A percentile compares a stretch with the other conserved stretches of the same genome.
These are phyloP conservation scores for Synodontis membranacea DNA, from an alignment of 2,113 vertebrate genomes.

Conservation along the genomic window DNA sequence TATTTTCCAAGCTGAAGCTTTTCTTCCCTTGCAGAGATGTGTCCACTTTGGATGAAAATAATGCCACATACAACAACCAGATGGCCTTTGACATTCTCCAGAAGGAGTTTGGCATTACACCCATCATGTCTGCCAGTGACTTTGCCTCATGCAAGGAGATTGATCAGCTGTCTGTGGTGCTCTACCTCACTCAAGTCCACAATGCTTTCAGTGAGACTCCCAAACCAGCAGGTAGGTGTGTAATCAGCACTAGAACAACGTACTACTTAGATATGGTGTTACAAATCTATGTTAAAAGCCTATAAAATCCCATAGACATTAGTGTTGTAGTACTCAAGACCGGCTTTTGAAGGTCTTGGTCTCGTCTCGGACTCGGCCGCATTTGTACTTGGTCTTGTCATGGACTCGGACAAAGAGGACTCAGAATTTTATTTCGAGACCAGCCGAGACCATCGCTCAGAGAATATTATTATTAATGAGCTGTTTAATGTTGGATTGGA, in stretches of 20 bases:
- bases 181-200: slow-evolving; percentile 90
- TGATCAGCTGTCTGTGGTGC: slow-evolving; percentile 83
- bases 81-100: slow-evolving; percentile 77
- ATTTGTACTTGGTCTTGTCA: too few relatives aligned
- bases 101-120: slow-evolving; percentile 85
- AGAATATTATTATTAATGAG: too few relatives aligned
- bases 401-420: too few relatives aligned
- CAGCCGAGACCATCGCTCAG: too few relatives aligned
- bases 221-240: slow-evolving; percentile 61
- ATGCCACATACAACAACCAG: slow-evolving; percentile 72
- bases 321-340: too few relatives aligned
- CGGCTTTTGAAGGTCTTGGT: too few relatives aligned
- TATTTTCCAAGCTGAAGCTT: background rate
- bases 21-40: slow-evolving; percentile 73
- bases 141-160: slow-evolving; percentile 72
- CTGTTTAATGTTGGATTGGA: too few relatives aligned
- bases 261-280: background rate
- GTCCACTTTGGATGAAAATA: slow-evolving; percentile 66
- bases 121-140: slow-evolving; percentile 80
- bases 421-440: too few relatives aligned
- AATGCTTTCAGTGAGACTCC: slow-evolving; percentile 68
- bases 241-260: background rate
- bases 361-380: too few relatives aligned
- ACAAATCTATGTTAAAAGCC: too few relatives aligned
- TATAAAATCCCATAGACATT: background rate